Evolutionary conservation across 2,888 invertebrate genomes (phyloP).

Genomic region (Ernsta delagoae): DNA sequence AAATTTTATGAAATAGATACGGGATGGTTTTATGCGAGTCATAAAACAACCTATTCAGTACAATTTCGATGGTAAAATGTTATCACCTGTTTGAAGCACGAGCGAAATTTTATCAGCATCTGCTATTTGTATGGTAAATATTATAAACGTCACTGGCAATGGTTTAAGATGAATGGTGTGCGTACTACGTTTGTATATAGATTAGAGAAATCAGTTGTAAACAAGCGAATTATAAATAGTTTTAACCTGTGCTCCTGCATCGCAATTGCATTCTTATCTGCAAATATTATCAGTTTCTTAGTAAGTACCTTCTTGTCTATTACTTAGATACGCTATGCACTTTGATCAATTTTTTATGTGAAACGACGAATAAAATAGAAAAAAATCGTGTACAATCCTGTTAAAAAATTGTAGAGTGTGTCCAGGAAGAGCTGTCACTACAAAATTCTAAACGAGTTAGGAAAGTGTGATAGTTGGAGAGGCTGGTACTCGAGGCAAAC

Average conservation of each 20-base stretch:
- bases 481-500: too few species aligned
- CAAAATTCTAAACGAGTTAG: too few species aligned
- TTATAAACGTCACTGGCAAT: constrained; percentile 57
- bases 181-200: not conserved
- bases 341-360: too few species aligned
- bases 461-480: too few species aligned
- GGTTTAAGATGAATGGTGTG: constrained; percentile 39
- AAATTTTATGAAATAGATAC: not conserved
- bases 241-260: not conserved
- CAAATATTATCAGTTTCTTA: not conserved
- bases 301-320: too few species aligned
- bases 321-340: too few species aligned
- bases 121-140: constrained; percentile 69
- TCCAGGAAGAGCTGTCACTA: too few species aligned
- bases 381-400: too few species aligned
- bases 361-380: too few species aligned
- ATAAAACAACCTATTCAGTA: constrained; percentile 44
- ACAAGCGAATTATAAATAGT: not conserved
- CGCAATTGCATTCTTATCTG: not conserved
- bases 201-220: too few species aligned
- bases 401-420: too few species aligned
- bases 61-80: constrained; percentile 53
- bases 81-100: constrained; percentile 67
- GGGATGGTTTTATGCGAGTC: constrained; percentile 38
- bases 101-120: constrained; percentile 62